Evolutionary conservation across 2,888 invertebrate genomes (phyloP), one percentile per base, ranked within the genome.

Genomic region (Luffia ferchaultella): DNA sequence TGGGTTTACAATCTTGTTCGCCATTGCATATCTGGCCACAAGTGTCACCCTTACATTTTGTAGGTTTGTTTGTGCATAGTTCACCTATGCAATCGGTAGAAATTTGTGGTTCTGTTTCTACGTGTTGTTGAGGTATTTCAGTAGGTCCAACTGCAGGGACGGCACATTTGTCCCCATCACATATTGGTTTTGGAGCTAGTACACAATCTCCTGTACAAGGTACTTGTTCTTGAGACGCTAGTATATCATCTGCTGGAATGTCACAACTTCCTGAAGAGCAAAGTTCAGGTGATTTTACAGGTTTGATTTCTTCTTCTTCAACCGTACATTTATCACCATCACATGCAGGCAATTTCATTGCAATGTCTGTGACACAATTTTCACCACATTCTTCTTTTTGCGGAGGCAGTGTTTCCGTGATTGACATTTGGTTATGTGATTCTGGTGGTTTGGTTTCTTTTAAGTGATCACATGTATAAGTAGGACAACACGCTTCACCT

Each of bases 401-500:
- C n/a, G 64, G 54, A 43, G 63, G 59, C 43, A 65, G 57, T n/a
- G 80, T 64, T 61, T 78, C 78, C 43, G 80, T 76, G 52, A 71
- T 79, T 46, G 80, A 71, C 73, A 80, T 75, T 61, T 85, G 83
- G 59, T 77, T 85, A 51, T 84, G 83, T 18, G 83, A 71, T 65
- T 85, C 72, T 52, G 82, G 83, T 53, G 84, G 76, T 53, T 73
- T 68, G 15, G 82, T 80, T 72, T 82, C 76, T 58, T 71, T 74
- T 41, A 70, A 68, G 57, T 75, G 69, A 58, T 76, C 89, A 68
- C 93, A 93, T 57, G 88, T 86, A 62, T 92, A 93, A 54, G 88
- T 89, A 46, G 93, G 93, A 61, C 93, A 93, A 61, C 93, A 93
- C 18, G 88, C 78, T 53, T 90, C 88, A 45, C 85, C 80, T 18